Evolutionary conservation across 2,888 invertebrate genomes (phyloP).

Genomic region (Xestobium rufovillosum): DNA sequence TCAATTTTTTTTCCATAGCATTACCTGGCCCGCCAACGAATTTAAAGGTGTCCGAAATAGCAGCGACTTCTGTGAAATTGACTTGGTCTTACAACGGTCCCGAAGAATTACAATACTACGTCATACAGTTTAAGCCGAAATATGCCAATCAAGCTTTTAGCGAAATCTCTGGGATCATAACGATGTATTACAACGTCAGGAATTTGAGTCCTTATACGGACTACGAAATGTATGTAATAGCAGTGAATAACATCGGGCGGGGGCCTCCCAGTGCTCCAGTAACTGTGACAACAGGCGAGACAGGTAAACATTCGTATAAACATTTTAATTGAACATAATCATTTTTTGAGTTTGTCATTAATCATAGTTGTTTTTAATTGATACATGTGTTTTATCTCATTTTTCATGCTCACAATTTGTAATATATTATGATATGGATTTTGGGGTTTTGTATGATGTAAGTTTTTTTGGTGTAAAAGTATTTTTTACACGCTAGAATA

Average conservation of each 20-base stretch:
- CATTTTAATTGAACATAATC: no score
- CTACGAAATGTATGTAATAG: constrained; percentile 94
- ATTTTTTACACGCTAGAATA: constrained; percentile 32
- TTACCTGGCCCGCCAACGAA: constrained; percentile 86
- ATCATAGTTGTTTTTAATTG: not conserved
- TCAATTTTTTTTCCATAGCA: constrained; percentile 50
- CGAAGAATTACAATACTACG: constrained; percentile 90
- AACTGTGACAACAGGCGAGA: constrained; percentile 92
- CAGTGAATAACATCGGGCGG: constrained; percentile 89
- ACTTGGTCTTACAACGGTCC: constrained; percentile 88
- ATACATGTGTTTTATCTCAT: constrained; percentile 8
- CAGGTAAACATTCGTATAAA: constrained; percentile 83
- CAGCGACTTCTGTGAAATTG: constrained; percentile 85
- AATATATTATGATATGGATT: constrained; percentile 29
- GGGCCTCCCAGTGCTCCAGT: constrained; percentile 84
- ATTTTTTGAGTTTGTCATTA: not conserved
- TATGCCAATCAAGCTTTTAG: constrained; percentile 86
- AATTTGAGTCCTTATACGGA: constrained; percentile 89
- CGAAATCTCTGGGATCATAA: constrained; percentile 88
- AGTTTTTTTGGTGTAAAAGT: constrained; percentile 35
- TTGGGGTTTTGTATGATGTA: constrained; percentile 36
- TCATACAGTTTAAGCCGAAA: constrained; percentile 94
- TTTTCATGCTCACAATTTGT: constrained; percentile 35
- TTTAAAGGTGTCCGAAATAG: constrained; percentile 86
- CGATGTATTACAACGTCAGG: constrained; percentile 86